Percentiles rank a stretch among this genome's conserved stretches.
These are phyloP conservation scores for Tenebrosternarchus preto DNA, from an alignment of 2,113 vertebrate species.

Conservation along the genomic window DNA sequence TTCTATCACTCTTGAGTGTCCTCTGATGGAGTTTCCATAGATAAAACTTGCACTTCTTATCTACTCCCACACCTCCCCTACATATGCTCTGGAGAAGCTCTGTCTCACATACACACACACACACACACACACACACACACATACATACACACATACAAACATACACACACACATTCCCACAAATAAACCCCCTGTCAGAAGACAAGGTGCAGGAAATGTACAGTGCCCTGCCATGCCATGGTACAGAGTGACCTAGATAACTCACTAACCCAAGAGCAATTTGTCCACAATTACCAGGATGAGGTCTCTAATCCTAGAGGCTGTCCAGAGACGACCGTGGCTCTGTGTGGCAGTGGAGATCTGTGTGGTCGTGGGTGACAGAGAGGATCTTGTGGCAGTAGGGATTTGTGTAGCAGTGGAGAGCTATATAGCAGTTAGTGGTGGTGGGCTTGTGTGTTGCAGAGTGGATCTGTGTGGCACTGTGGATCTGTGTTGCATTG, in stretches of 20 bases:
- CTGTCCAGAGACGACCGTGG: constrained; percentile 8
- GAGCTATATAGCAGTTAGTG: too few species aligned
- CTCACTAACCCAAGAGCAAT: constrained; percentile 51
- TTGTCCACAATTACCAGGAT: constrained; percentile 45
- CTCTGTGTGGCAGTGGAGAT: neutral
- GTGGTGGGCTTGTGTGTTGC: too few species aligned
- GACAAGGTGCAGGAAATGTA: constrained; percentile 32
- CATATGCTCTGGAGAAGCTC: neutral
- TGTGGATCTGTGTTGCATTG: too few species aligned
- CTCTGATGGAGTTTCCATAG: constrained; percentile 47
- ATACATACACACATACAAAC: constrained; percentile 10
- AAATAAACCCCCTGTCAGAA: constrained; percentile 12
- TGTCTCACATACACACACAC: neutral
- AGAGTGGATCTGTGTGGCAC: too few species aligned
- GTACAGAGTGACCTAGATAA: constrained; percentile 42
- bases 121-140: constrained; percentile 23
- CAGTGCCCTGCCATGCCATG: constrained; percentile 3
- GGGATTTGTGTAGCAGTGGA: too few species aligned
- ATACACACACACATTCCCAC: neutral
- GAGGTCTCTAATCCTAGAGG: neutral
- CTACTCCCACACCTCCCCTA: constrained; percentile 34
- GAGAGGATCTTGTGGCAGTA: too few species aligned
- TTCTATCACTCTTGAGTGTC: constrained; percentile 27
- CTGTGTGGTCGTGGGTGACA: too few species aligned
- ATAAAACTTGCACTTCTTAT: constrained; percentile 51